Evolutionary conservation across 2,113 vertebrate species (phyloP).

Genomic region (Condylura cristata): DNA sequence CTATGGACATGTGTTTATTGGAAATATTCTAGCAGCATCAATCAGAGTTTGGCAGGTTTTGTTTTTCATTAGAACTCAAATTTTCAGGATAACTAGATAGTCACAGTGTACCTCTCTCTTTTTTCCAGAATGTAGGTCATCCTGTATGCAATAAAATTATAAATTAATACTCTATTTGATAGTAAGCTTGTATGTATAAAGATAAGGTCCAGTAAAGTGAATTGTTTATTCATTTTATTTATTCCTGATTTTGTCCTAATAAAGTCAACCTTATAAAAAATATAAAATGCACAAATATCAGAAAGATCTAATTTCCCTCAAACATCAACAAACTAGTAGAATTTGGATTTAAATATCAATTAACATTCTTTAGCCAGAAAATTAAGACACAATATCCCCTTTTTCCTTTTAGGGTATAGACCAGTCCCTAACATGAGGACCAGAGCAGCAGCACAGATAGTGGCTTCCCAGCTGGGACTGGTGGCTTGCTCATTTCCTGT

Average conservation of each 20-base stretch:
- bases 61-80: neutral
- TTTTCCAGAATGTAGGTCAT: neutral
- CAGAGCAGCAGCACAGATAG: neutral
- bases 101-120: neutral
- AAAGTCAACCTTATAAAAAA: slow-evolving; percentile 20
- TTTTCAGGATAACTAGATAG: neutral
- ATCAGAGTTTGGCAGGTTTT: neutral
- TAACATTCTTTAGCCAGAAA: slow-evolving; percentile 43
- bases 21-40: neutral
- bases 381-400: neutral
- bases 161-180: neutral
- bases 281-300: slow-evolving; percentile 13
- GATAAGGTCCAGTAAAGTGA: neutral
- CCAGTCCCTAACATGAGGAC: neutral
- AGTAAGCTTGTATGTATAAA: slow-evolving; percentile 13
- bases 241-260: slow-evolving; percentile 9
- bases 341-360: slow-evolving; percentile 37
- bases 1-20: neutral
- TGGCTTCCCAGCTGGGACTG: neutral
- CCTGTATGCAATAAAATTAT: neutral
- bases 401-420: neutral
- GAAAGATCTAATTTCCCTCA: slow-evolving; percentile 44
- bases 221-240: slow-evolving; percentile 6
- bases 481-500: neutral
- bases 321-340: slow-evolving; percentile 44